Percentiles rank a stretch among this genome's conserved stretches.
Evolutionary conservation across 2,888 invertebrate genomes (phyloP).

Genomic region (Neoascia interrupta): DNA sequence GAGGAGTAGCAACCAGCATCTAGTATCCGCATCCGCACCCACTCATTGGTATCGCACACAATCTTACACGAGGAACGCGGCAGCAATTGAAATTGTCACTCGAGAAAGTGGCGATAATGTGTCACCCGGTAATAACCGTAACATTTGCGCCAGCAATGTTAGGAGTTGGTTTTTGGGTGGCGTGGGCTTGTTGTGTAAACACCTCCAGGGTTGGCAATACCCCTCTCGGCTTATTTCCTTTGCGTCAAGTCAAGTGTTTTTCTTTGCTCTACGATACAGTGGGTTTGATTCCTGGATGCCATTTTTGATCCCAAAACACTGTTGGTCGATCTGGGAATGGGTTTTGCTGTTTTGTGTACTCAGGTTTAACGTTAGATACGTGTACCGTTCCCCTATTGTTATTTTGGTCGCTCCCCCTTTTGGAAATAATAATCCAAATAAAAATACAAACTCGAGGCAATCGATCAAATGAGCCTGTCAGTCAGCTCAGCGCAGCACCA

Average conservation of each 20-base stretch:
- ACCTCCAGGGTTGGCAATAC: slow-evolving; percentile 13
- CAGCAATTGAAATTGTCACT: slow-evolving; percentile 66
- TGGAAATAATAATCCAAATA: slow-evolving; percentile 44
- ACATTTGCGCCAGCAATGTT: slow-evolving; percentile 46
- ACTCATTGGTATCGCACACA: no score
- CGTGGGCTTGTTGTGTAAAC: neutral
- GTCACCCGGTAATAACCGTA: slow-evolving; percentile 62
- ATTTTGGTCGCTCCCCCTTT: slow-evolving; percentile 5
- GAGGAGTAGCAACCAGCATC: slow-evolving; percentile 1
- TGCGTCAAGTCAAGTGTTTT: slow-evolving; percentile 34
- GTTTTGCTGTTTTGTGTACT: neutral
- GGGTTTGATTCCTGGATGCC: slow-evolving; percentile 33
- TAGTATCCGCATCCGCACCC: slow-evolving; percentile 6
- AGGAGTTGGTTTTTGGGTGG: neutral
- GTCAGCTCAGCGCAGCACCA: slow-evolving; percentile 5
- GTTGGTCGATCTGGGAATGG: neutral
- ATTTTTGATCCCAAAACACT: slow-evolving; percentile 26
- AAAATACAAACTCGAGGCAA: slow-evolving; percentile 45
- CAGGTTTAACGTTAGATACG: no score
- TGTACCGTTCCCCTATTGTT: neutral
- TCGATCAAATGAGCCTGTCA: slow-evolving; percentile 55
- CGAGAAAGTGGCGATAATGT: slow-evolving; percentile 65
- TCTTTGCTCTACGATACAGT: slow-evolving; percentile 40
- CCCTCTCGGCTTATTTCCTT: slow-evolving; percentile 25
- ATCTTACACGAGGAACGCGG: slow-evolving; percentile 27